These are phyloP conservation scores for Athene noctua DNA, from an alignment of 2,113 vertebrate genomes.

Conservation along the genomic window DNA sequence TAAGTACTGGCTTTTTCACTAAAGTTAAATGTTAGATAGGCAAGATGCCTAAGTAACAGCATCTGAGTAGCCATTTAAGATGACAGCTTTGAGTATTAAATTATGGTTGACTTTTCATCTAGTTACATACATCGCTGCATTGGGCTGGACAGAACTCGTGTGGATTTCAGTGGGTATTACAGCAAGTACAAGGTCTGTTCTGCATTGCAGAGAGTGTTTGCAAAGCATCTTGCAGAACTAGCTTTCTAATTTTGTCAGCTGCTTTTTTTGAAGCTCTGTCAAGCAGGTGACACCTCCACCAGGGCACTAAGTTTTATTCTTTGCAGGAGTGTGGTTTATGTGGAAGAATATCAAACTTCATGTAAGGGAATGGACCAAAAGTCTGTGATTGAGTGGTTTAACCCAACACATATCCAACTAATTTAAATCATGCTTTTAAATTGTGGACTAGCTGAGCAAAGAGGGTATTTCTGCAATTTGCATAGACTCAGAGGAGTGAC, in stretches of 20 bases:
- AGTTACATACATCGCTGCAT: neutral
- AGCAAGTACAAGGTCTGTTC: neutral
- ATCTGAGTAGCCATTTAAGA: neutral
- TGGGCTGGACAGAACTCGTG: neutral
- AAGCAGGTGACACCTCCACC: neutral
- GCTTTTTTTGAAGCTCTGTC: neutral
- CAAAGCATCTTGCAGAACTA: neutral
- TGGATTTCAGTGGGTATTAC: neutral
- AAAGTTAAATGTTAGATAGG: neutral
- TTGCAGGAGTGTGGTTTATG: neutral
- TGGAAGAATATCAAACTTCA: neutral
- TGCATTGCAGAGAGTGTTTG: neutral
- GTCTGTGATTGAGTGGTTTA: neutral
- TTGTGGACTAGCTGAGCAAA: neutral
- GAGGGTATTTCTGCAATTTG: neutral
- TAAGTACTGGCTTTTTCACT: neutral
- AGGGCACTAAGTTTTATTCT: neutral
- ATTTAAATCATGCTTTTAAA: neutral
- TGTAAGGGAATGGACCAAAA: neutral
- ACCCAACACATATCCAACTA: neutral
- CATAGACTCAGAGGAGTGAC: neutral
- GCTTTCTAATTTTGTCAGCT: neutral
- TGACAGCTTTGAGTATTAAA: neutral
- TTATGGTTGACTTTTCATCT: neutral
- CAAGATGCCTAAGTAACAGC: neutral